Conservation (phyloP, 37 sponge, comb jelly and placozoan species). For the Theonella swinhoei region DNA sequence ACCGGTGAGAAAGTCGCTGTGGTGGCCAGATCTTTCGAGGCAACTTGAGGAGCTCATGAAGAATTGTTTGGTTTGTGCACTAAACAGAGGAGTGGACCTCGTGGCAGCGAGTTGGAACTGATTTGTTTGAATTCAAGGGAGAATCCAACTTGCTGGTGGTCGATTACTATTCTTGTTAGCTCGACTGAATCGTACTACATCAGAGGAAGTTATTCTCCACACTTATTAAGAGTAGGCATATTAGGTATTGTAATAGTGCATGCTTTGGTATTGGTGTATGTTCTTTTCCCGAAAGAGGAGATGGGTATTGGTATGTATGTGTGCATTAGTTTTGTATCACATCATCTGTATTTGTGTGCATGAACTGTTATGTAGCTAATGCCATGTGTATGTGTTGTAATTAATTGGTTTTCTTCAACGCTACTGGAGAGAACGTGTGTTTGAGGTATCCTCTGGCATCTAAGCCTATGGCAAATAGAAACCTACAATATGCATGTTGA, state of each 20-base stretch:
- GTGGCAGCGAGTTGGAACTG: conserved; percentile 20
- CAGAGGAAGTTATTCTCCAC: neutral
- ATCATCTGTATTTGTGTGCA: too few relatives aligned
- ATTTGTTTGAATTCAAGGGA: conserved; percentile 33
- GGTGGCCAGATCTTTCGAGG: conserved; percentile 43
- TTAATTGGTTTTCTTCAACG: too few relatives aligned
- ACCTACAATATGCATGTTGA: too few relatives aligned
- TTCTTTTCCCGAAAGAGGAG: neutral
- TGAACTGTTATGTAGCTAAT: too few relatives aligned
- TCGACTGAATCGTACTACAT: conserved; percentile 17
- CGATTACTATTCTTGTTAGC: conserved; percentile 21
- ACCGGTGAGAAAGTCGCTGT: conserved; percentile 33
- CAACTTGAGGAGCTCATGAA: conserved; percentile 32
- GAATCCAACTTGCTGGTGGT: conserved; percentile 7
- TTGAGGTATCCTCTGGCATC: too few relatives aligned
- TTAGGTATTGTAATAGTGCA: neutral
- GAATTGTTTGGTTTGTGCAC: neutral
- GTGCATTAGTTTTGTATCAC: neutral
- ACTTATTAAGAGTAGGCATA: neutral
- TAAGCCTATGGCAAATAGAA: too few relatives aligned
- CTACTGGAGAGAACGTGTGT: too few relatives aligned
- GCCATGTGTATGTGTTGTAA: too few relatives aligned
- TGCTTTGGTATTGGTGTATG: neutral
- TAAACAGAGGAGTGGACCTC: neutral
- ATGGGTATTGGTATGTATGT: neutral